Evolutionary conservation across 2,113 vertebrate species (phyloP), one percentile per base, ranked within the genome.

Genomic region (Synchiropus splendidus): DNA sequence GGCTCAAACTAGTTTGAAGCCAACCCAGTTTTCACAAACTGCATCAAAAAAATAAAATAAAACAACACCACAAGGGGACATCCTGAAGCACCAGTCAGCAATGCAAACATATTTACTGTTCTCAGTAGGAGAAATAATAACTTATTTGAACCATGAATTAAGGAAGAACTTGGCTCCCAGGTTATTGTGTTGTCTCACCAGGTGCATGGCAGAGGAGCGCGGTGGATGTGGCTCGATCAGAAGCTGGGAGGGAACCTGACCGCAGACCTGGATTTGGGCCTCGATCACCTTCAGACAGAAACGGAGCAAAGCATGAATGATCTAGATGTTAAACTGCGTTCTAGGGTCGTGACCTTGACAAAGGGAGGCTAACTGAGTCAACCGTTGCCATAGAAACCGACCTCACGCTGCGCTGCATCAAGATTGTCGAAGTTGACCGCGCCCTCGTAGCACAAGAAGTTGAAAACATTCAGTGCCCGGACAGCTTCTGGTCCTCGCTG

Each of bases 191-290:
- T n/a, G 37, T 79, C 92, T 96, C 86, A 99, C 95, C 94, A 99
- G 88, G 85, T 99, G 95, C 95, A 99, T 99, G 84, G 95, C 95
- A 14, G 95, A 99, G 72, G 94, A 98, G 72, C 95, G 90, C 53
- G 95, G 95, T 2, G 95, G 94, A 81, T 99, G 95, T 21, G 95
- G 95, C 85, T 99, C 95, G 30, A 99, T 99, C 66, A 99, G 89
- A 82, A 99, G 87, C 86, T 99, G 95, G 6, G 95, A 98, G 49
- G 95, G 94, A 66, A 92, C 89, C 85, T 99, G 95, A 79, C 95
- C 95, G 73, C 90, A 89, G 35, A 83, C 85, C 85, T 94, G 92
- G 80, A 99, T 97, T 86, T 99, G 95, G 45, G 67, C 61, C 83
- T 99, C 95, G 80, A 91, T 90, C 68, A 88, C 83, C 95, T 99